Evolutionary conservation across 2,797 vertebrate species (phyloP).

Genomic region (Acrossocheilus wenchowensis): DNA sequence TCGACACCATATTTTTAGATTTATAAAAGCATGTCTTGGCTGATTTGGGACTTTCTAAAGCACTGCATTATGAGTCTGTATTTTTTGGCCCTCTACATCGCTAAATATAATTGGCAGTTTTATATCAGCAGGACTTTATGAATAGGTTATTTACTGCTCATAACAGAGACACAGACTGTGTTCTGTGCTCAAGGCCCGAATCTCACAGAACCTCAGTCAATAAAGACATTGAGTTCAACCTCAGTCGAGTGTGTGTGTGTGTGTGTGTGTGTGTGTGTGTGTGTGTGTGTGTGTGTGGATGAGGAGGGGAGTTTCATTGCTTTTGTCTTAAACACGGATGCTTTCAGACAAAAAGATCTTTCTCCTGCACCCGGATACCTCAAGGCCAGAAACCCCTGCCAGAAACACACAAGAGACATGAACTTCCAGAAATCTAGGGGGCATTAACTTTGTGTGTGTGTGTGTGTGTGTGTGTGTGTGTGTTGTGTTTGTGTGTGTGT

Average conservation of each 20-base stretch:
- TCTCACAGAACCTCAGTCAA: constrained; percentile 56
- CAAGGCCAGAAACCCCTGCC: constrained; percentile 79
- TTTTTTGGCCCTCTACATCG: constrained; percentile 53
- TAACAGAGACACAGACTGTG: constrained; percentile 76
- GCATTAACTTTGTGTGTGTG: constrained; percentile 37
- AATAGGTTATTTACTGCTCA: constrained; percentile 67
- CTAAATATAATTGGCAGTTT: constrained; percentile 72
- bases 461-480: constrained; percentile 12
- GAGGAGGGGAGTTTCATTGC: constrained; percentile 77
- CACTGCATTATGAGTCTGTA: constrained; percentile 5
- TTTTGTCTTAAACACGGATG: constrained; percentile 72
- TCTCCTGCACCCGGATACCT: constrained; percentile 90
- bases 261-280: constrained; percentile 64
- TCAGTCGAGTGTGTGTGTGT: constrained; percentile 85
- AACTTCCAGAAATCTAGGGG: constrained; percentile 79
- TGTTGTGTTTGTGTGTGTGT: constrained; percentile 14
- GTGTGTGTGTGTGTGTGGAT: constrained; percentile 70
- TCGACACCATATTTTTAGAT: not conserved
- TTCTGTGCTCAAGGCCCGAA: constrained; percentile 65
- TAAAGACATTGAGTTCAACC: constrained; percentile 84
- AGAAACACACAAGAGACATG: constrained; percentile 82
- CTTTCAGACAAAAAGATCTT: constrained; percentile 89
- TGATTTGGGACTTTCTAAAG: constrained; percentile 18
- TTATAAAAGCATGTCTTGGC: constrained; percentile 9
- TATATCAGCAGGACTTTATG: constrained; percentile 55